Conservation (phyloP, 2,888 invertebrate species). For the Deroplatys truncata region DNA sequence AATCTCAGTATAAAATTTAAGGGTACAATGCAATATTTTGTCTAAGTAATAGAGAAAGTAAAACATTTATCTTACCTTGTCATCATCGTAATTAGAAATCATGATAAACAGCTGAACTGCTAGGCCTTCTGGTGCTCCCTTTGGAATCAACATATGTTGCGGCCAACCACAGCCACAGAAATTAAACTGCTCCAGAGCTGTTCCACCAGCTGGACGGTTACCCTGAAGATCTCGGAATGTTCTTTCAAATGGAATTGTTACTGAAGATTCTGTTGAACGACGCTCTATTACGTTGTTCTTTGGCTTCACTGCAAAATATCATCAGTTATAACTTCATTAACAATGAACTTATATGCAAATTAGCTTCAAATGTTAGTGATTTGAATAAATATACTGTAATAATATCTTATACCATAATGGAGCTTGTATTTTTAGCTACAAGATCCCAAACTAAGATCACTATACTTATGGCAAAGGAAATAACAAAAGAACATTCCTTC, state of each 20-base stretch:
- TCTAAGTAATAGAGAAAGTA: too few species aligned
- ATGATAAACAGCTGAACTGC: slow-evolving; percentile 38
- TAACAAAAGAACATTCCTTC: too few species aligned
- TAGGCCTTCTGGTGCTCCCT: slow-evolving; percentile 43
- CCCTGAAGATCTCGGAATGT: slow-evolving; percentile 69
- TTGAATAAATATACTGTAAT: too few species aligned
- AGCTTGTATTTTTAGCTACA: too few species aligned
- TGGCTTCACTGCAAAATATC: slow-evolving; percentile 53
- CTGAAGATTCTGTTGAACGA: slow-evolving; percentile 65
- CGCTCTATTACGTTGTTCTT: slow-evolving; percentile 65
- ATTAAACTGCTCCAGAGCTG: slow-evolving; percentile 54
- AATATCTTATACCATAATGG: too few species aligned
- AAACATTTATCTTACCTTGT: slow-evolving; percentile 32
- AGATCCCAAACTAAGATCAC: too few species aligned
- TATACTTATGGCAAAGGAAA: too few species aligned
- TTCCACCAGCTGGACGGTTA: slow-evolving; percentile 55
- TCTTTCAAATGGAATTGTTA: slow-evolving; percentile 78
- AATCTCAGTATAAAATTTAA: too few species aligned
- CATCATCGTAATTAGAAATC: slow-evolving; percentile 36
- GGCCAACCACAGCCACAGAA: slow-evolving; percentile 79
- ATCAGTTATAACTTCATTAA: not conserved
- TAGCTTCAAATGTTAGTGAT: not conserved
- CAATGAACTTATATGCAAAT: not conserved
- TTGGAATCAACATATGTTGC: slow-evolving; percentile 55
- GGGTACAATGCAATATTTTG: too few species aligned